Evolutionary conservation across 2,888 invertebrate species (phyloP).

Genomic region (Marronus borbonicus): DNA sequence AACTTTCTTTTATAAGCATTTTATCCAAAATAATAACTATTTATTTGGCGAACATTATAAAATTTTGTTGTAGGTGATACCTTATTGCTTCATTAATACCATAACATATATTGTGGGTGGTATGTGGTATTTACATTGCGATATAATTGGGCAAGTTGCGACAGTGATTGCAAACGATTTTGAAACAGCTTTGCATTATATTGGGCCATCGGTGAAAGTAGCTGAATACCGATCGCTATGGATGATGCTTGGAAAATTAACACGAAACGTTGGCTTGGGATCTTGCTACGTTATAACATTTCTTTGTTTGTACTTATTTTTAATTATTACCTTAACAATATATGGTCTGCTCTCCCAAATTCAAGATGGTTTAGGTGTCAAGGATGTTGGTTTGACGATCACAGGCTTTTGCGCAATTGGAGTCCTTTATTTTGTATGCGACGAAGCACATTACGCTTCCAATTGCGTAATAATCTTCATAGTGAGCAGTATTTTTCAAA

Average conservation of each 20-base stretch:
- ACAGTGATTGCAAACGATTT: constrained; percentile 80
- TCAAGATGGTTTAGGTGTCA: constrained; percentile 81
- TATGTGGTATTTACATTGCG: constrained; percentile 81
- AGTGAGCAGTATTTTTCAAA: too few relatives aligned
- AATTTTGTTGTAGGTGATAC: constrained; percentile 71
- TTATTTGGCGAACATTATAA: neutral
- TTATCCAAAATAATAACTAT: too few relatives aligned
- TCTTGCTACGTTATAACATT: constrained; percentile 81
- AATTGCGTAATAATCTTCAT: constrained; percentile 74
- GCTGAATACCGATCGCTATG: constrained; percentile 81
- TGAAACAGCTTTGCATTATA: constrained; percentile 78
- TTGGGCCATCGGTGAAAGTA: constrained; percentile 80
- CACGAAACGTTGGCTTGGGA: constrained; percentile 78
- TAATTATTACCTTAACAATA: constrained; percentile 82
- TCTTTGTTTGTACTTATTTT: constrained; percentile 79
- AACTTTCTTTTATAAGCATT: too few relatives aligned
- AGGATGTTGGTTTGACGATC: constrained; percentile 80
- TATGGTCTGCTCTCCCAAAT: constrained; percentile 83
- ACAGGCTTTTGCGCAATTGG: constrained; percentile 79
- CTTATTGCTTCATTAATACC: constrained; percentile 81
- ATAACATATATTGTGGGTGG: constrained; percentile 80
- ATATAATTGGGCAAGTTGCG: constrained; percentile 77
- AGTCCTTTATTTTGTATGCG: constrained; percentile 81
- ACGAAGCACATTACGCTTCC: constrained; percentile 83
- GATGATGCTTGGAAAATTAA: constrained; percentile 80